Evolutionary conservation across 2,888 invertebrate genomes (phyloP).

Genomic region (Phrixothrix hirtus): DNA sequence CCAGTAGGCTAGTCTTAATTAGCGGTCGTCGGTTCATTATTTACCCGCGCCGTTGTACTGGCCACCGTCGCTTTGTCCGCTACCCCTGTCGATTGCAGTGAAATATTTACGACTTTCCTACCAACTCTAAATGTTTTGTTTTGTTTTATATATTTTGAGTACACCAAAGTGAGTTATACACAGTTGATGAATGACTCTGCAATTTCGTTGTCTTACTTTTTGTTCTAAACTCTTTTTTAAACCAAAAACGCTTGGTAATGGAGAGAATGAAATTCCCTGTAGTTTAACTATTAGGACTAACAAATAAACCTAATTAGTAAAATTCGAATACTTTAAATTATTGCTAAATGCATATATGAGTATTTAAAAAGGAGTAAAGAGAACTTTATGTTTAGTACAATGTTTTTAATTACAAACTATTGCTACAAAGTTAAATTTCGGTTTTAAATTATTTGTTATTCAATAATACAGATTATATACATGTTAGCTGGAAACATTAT

Average conservation of each 20-base stretch:
- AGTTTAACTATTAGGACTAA: too few relatives aligned
- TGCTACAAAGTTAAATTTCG: too few relatives aligned
- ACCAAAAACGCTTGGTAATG: neutral
- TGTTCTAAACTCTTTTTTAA: conserved; percentile 1
- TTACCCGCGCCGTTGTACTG: conserved; percentile 49
- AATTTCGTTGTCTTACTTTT: conserved; percentile 10
- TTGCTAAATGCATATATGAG: too few relatives aligned
- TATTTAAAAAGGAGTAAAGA: too few relatives aligned
- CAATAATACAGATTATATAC: too few relatives aligned
- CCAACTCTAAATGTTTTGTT: conserved; percentile 43
- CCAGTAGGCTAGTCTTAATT: conserved; percentile 55
- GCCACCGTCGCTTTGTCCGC: conserved; percentile 51
- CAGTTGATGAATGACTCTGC: conserved; percentile 43
- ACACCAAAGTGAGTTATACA: conserved; percentile 36
- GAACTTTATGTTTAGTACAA: too few relatives aligned
- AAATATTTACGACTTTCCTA: conserved; percentile 51
- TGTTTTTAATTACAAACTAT: too few relatives aligned
- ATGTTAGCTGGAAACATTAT: too few relatives aligned
- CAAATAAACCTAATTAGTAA: too few relatives aligned
- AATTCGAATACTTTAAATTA: too few relatives aligned
- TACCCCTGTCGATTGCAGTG: conserved; percentile 51
- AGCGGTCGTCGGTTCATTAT: conserved; percentile 55
- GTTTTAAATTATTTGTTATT: too few relatives aligned
- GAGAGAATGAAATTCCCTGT: conserved; percentile 8
- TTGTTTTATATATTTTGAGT: conserved; percentile 41